These are phyloP conservation scores for Leptopilina syphax DNA, from an alignment of 2,888 invertebrate genomes.

Conservation along the genomic window DNA sequence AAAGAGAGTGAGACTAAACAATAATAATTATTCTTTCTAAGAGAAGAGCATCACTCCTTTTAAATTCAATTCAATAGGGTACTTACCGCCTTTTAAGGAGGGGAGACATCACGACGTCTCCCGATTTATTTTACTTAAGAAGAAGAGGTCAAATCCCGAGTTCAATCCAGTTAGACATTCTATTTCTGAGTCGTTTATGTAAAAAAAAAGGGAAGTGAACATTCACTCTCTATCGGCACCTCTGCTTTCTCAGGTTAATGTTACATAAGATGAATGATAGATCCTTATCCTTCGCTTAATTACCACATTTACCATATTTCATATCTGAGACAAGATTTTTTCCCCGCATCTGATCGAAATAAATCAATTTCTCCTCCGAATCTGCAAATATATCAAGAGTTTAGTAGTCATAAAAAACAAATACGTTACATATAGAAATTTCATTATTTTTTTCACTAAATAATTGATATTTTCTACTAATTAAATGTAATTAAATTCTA, in stretches of 20 bases:
- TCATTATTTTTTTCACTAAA: no score
- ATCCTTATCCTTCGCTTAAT: slow-evolving; percentile 28
- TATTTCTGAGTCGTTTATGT: slow-evolving; percentile 26
- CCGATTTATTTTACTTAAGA: slow-evolving; percentile 33
- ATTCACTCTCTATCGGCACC: slow-evolving; percentile 29
- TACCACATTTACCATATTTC: slow-evolving; percentile 16
- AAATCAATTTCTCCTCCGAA: not conserved
- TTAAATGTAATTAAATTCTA: no score
- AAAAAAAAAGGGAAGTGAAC: not conserved
- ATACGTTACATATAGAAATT: not conserved
- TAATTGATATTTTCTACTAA: no score
- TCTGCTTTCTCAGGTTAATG: slow-evolving; percentile 36
- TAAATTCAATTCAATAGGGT: slow-evolving; percentile 18
- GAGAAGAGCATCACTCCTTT: slow-evolving; percentile 21
- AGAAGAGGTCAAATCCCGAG: slow-evolving; percentile 30
- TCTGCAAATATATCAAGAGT: not conserved
- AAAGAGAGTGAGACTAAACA: not conserved
- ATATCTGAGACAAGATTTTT: not conserved
- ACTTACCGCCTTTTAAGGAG: slow-evolving; percentile 25
- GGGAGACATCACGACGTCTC: slow-evolving; percentile 10
- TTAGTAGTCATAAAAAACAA: not conserved
- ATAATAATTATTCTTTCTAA: not conserved
- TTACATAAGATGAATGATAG: slow-evolving; percentile 31
- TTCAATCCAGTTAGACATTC: slow-evolving; percentile 31
- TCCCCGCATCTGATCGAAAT: not conserved